Evolutionary conservation across 92 coral and sea anemone species (phyloP).

Genomic region (Heliopora coerulea): DNA sequence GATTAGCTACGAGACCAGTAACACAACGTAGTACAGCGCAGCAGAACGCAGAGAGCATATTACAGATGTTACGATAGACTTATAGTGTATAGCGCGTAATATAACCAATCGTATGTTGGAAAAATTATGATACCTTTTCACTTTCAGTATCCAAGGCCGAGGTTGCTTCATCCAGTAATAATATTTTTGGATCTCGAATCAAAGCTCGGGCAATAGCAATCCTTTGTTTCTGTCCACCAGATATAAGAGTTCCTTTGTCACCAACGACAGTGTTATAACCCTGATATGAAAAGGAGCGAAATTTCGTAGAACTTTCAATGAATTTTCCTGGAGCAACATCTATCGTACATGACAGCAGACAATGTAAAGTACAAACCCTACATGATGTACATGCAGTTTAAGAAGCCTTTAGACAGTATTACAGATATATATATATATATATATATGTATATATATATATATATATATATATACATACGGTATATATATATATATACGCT

Average conservation of each 20-base stretch:
- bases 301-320: background rate
- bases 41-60: background rate
- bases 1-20: background rate
- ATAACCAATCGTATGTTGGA: background rate
- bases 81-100: background rate
- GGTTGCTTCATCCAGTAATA: conserved; percentile 93
- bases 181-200: conserved; percentile 73
- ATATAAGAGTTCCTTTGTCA: conserved; percentile 82
- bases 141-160: conserved; percentile 91
- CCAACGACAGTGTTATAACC: conserved; percentile 83
- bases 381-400: too few species aligned
- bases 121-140: conserved; percentile 60
- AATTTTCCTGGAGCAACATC: too few species aligned
- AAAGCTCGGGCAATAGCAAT: conserved; percentile 91
- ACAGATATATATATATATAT: too few species aligned
- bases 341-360: too few species aligned
- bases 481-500: too few species aligned
- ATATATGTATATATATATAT: too few species aligned
- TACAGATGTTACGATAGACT: background rate
- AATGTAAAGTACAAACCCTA: too few species aligned
- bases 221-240: conserved; percentile 93
- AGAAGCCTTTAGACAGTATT: too few species aligned
- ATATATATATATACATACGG: too few species aligned
- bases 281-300: conserved; percentile 30
- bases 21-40: background rate